Base-by-base conservation (phyloP, 2,888 invertebrate species). In the Perdita meconis region DNA sequence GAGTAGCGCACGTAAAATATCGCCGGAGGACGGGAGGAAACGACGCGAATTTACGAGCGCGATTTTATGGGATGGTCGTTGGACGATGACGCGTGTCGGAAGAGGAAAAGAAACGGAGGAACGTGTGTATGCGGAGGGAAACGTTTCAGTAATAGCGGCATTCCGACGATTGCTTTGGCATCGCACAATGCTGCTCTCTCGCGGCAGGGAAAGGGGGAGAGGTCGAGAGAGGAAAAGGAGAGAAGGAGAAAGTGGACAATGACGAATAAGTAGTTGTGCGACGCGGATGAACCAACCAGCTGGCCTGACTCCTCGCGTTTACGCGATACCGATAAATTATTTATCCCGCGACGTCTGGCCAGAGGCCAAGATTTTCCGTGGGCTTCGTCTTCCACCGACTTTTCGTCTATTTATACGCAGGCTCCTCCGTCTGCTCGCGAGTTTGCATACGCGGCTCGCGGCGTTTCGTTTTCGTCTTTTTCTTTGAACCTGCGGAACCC, bases 271-370 rank as follows among this genome's bases (percentile, higher is more conserved):
- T 60, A 57, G 78, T 66, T 55, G 71, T 8, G 66, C 50, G 69
- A 38, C 24, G 66, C 38, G 64, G 22, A 47, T 19, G 42, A 38
- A 44, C 53, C 68, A 13, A 83, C 79, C 84, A 85, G 85, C 85
- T 85, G 85, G 83, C 61, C 59, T 19, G 72, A 53, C 77, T 74
- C 61, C 83, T 84, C 85, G 68, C 77, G 84, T 86, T 86, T 85
- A 84, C 84, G 78, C 86, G 87, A 87, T 83, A 74, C 82, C 82
- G 88, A 89, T 90, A 86, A 90, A 88, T 90, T 85, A 90, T 90
- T 90, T 88, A 89, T 89, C 87, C 80, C 81, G 86, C 84, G 82
- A 85, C 82, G 86, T 86, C 86, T 89, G 89, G 89, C 88, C 70
- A 69, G n/a, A 73, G 70, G 86, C 89, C 90, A 90, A 84, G 66